Base-by-base conservation (phyloP, 2,113 vertebrate genomes). In the Salminus brasiliensis region DNA sequence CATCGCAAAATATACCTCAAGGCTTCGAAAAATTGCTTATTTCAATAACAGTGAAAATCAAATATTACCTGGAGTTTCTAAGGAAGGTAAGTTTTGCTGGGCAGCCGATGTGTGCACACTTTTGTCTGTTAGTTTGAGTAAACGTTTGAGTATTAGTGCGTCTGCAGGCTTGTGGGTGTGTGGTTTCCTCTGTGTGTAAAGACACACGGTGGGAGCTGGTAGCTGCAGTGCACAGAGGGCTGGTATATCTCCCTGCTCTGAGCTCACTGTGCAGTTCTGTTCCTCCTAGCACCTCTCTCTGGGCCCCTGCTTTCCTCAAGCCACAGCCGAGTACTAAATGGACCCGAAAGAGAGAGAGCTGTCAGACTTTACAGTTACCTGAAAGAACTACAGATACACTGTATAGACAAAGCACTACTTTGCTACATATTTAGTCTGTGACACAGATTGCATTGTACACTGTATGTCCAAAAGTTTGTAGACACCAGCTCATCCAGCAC, bases 211-310 rank as follows among this genome's bases (percentile, higher is more conserved):
- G 39, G 36, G 18, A 41, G 69, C 59, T 15, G 25, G 47, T 65
- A 27, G 13, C 41, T 18, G 32, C 21, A 72, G 47, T 67, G 78
- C 59, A 77, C 30, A 53, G 39, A 60, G 57, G 55, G 29, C 39
- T 60, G 39, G 34, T 76, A 52, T 81, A 62, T 29, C 57, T 27
- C 36, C 70, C 32, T 65, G 29, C 29, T 79, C 25, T 39, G 23
- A 23, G 30, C 45, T 79, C 71, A 83, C 71, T 81, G 65, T 67
- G 66, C 23, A 70, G 45, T 66, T 81, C 65, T 78, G 74, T 77
- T 76, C 72, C 23, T 79, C 53, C 16, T 18, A 34, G 71, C 52
- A 63, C 70, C 15, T 72, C 72, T 75, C 68, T 11, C 21, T 65
- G 23, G 73, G 67, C 76, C 72, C 63, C 72, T 47, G 67, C 67